A percentile compares a stretch with the other conserved stretches of the same genome.
phyloP scores from a whole-genome alignment of 2,888 invertebrate species.

The Bugula neritina region DNA sequence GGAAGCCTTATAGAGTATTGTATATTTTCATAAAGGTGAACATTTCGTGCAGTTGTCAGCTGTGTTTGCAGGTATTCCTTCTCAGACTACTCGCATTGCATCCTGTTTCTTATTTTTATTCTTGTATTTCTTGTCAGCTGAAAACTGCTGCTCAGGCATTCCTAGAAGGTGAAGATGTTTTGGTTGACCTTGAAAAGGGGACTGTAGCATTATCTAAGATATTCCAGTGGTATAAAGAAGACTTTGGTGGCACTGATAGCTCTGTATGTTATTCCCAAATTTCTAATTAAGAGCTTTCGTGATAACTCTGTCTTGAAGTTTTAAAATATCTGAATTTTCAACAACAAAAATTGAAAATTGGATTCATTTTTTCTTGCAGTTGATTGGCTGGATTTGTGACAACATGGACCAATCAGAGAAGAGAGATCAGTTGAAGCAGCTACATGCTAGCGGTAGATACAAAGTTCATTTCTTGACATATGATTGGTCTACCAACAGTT shows the following conservation, averaged over 20 bases:
- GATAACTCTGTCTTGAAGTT: not conserved
- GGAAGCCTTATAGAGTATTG: too few species aligned
- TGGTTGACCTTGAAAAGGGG: conserved; percentile 45
- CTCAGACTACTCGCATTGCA: too few species aligned
- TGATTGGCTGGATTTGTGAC: conserved; percentile 38
- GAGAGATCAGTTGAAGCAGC: conserved; percentile 29
- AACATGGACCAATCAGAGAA: conserved; percentile 36
- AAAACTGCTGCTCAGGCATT: conserved; percentile 46
- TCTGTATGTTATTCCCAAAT: conserved; percentile 41
- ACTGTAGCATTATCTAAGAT: conserved; percentile 51
- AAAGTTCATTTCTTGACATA: conserved; percentile 40
- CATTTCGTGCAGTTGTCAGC: too few species aligned
- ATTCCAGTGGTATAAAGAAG: conserved; percentile 55
- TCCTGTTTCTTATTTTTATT: too few species aligned
- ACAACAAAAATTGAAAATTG: not conserved
- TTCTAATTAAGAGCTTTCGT: not conserved
- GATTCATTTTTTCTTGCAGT: conserved; percentile 31
- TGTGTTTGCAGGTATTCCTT: too few species aligned
- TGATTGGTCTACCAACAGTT: conserved; percentile 45
- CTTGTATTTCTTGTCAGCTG: conserved; percentile 39
- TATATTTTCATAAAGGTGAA: too few species aligned
- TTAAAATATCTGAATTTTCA: not conserved
- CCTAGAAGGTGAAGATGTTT: conserved; percentile 51
- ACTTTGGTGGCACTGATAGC: conserved; percentile 51
- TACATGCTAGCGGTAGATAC: conserved; percentile 33